Conservation (phyloP, 2,797 vertebrate species). For the Paramormyrops hopkinsi region DNA sequence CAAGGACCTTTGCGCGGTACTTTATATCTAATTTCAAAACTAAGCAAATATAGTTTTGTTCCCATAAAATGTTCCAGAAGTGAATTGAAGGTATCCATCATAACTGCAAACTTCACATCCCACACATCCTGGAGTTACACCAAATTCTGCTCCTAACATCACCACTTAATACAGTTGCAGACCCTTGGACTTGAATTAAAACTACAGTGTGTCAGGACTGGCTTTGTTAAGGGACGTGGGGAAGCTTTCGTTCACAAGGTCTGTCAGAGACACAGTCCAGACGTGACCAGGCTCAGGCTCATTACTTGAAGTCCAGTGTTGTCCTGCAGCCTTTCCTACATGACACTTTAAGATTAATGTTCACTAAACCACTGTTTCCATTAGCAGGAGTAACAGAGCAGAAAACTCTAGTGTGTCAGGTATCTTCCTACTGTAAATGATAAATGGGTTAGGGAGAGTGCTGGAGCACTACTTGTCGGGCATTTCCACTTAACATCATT, state of each 20-base stretch:
- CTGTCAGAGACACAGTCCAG: slow-evolving; percentile 55
- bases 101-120: background rate
- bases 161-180: background rate
- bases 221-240: slow-evolving; percentile 39
- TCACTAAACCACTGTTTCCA: slow-evolving; percentile 44
- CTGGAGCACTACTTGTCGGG: slow-evolving; percentile 34
- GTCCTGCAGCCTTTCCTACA: slow-evolving; percentile 48
- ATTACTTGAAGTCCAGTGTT: slow-evolving; percentile 52
- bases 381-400: slow-evolving; percentile 36
- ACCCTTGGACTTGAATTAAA: slow-evolving; percentile 14
- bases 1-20: background rate
- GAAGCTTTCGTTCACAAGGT: slow-evolving; percentile 52
- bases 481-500: slow-evolving; percentile 29
- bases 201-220: slow-evolving; percentile 29
- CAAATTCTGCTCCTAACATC: background rate
- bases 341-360: slow-evolving; percentile 53
- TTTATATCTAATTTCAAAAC: background rate
- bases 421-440: slow-evolving; percentile 48
- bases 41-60: background rate
- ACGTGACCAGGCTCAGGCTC: slow-evolving; percentile 38
- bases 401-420: slow-evolving; percentile 45
- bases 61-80: background rate
- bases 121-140: background rate
- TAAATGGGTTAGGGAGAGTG: slow-evolving; percentile 33
- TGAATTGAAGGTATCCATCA: background rate